Evolutionary conservation across 2,113 vertebrate species (phyloP).

Genomic region (Rutilus rutilus): DNA sequence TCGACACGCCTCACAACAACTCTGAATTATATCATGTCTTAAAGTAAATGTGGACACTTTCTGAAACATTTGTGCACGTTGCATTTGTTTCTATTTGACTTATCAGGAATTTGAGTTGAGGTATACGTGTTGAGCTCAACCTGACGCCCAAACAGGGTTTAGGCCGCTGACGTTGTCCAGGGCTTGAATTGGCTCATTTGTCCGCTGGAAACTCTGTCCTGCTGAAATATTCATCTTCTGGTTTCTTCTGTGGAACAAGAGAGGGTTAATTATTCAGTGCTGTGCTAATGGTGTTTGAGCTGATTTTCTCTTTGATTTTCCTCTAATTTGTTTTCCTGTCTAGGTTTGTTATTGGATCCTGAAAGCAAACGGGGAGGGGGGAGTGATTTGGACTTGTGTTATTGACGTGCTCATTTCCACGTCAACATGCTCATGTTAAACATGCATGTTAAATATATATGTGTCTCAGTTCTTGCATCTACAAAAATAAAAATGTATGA

Average conservation of each 20-base stretch:
- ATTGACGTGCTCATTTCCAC: background rate
- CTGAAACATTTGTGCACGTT: background rate
- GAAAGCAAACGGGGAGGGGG: slow-evolving; percentile 34
- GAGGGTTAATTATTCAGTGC: slow-evolving; percentile 69
- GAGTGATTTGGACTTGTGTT: background rate
- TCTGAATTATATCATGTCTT: background rate
- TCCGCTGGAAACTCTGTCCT: slow-evolving; percentile 52
- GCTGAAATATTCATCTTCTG: slow-evolving; percentile 64
- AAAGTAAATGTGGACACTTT: background rate
- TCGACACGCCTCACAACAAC: background rate
- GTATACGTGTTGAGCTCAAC: background rate
- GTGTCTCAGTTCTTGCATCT: background rate
- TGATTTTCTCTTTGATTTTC: slow-evolving; percentile 58
- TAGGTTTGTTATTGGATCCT: slow-evolving; percentile 43
- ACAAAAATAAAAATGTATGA: background rate
- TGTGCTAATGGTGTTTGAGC: slow-evolving; percentile 62
- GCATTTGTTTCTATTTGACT: background rate
- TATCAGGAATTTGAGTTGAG: background rate
- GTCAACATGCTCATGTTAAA: background rate
- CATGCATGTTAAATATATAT: background rate
- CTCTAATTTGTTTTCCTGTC: slow-evolving; percentile 42
- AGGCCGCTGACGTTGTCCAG: background rate
- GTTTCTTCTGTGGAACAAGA: slow-evolving; percentile 50
- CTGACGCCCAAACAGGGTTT: too few species aligned
- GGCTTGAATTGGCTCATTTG: slow-evolving; percentile 51